Conservation (phyloP, 2,113 vertebrate species). For the Hemibagrus wyckioides region DNA sequence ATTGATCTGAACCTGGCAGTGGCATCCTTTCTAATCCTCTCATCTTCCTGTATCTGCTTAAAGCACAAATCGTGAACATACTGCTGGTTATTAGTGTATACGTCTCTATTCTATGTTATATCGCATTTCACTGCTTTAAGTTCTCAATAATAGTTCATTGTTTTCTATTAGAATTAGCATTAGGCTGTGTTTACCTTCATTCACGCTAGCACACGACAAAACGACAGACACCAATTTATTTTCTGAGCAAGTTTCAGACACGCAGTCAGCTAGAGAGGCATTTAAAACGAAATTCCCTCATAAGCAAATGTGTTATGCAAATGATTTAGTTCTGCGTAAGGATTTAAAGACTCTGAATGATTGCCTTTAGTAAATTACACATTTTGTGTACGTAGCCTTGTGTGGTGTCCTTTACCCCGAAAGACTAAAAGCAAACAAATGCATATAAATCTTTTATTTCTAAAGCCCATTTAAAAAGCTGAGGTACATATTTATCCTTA, state of each 20-base stretch:
- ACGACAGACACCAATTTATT: background rate
- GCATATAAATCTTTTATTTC: background rate
- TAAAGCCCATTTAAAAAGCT: background rate
- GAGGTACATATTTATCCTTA: background rate
- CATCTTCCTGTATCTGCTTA: background rate
- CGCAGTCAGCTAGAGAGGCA: background rate
- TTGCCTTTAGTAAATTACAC: background rate
- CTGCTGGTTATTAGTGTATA: background rate
- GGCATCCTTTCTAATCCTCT: background rate
- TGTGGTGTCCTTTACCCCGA: background rate
- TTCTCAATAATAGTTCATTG: background rate
- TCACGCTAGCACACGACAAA: background rate
- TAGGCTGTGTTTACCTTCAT: background rate
- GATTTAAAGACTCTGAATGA: background rate
- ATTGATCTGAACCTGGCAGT: background rate
- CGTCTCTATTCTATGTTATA: background rate
- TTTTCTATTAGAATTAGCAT: background rate
- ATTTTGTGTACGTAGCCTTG: background rate
- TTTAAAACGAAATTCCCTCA: constrained; percentile 2
- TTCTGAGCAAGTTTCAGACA: background rate
- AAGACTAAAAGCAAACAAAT: background rate
- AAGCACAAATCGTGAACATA: background rate
- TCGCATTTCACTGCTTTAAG: background rate
- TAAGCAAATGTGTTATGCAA: background rate
- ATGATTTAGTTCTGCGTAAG: background rate